Percentiles rank a stretch among this genome's conserved stretches.
Conservation (phyloP, 2,113 vertebrate species). For the Suricata suricatta region DNA sequence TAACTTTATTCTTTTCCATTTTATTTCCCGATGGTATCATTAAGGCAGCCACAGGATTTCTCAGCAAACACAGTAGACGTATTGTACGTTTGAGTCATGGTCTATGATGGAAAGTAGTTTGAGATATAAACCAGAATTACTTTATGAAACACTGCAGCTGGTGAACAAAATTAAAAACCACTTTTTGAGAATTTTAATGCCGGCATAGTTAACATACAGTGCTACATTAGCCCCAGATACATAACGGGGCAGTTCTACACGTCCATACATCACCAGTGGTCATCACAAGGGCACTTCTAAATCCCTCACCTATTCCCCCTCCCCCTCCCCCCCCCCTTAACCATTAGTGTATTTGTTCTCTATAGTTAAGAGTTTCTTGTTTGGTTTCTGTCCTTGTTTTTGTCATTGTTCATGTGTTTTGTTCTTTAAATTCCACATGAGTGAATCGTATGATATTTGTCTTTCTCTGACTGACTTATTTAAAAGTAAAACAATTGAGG, state of each 20-base stretch:
- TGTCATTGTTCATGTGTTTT: not conserved
- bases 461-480: not conserved
- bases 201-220: not conserved
- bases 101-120: not conserved
- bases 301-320: not conserved
- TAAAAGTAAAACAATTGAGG: not conserved
- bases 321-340: not conserved
- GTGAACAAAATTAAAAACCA: not conserved
- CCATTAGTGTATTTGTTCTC: not conserved
- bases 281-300: not conserved
- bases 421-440: not conserved
- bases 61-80: not conserved
- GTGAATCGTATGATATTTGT: not conserved
- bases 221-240: not conserved
- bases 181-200: too few species aligned
- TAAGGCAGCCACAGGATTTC: not conserved
- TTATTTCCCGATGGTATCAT: not conserved
- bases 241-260: not conserved
- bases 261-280: too few species aligned
- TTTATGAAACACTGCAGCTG: not conserved
- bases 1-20: not conserved
- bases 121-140: conserved; percentile 6
- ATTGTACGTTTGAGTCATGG: not conserved
- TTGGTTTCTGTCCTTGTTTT: not conserved
- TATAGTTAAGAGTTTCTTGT: not conserved